These are phyloP conservation scores for Quadroppia sp. DNA, from an alignment of 2,888 invertebrate genomes.

Conservation along the genomic window DNA sequence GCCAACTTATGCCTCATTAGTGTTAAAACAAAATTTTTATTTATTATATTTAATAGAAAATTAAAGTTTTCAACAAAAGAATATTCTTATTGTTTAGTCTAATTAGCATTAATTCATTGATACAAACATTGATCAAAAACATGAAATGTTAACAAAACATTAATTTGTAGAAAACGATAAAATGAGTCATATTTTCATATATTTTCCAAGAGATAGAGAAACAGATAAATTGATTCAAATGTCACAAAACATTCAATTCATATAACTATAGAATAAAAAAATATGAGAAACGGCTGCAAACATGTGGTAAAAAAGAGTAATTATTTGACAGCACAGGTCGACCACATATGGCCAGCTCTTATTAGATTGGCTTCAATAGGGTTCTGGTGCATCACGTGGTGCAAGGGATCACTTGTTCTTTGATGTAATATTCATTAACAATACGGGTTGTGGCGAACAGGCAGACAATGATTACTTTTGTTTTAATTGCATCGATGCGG, in stretches of 20 bases:
- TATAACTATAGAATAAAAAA: not conserved
- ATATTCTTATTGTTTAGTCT: too few relatives aligned
- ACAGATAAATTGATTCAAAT: not conserved
- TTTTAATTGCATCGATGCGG: slow-evolving; percentile 24
- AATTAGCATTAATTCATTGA: too few relatives aligned
- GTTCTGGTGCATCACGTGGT: slow-evolving; percentile 20
- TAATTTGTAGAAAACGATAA: not conserved
- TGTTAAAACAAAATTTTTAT: too few relatives aligned
- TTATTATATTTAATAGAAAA: too few relatives aligned
- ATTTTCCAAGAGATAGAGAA: not conserved
- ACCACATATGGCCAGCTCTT: slow-evolving; percentile 34
- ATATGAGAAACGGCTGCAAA: slow-evolving; percentile 23
- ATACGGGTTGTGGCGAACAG: slow-evolving; percentile 14
- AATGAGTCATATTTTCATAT: slow-evolving; percentile 4
- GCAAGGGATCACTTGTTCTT: slow-evolving; percentile 22
- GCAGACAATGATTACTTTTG: slow-evolving; percentile 28
- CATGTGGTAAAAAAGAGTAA: slow-evolving; percentile 36
- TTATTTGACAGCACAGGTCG: slow-evolving; percentile 35
- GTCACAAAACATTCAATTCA: slow-evolving; percentile 10
- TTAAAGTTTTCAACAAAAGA: too few relatives aligned
- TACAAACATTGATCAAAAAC: too few relatives aligned
- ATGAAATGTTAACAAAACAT: too few relatives aligned
- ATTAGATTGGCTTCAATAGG: slow-evolving; percentile 12
- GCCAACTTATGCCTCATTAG: too few relatives aligned
- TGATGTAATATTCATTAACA: slow-evolving; percentile 25